Evolutionary conservation across 2,888 invertebrate species (phyloP).

Genomic region (Aphidius colemani): DNA sequence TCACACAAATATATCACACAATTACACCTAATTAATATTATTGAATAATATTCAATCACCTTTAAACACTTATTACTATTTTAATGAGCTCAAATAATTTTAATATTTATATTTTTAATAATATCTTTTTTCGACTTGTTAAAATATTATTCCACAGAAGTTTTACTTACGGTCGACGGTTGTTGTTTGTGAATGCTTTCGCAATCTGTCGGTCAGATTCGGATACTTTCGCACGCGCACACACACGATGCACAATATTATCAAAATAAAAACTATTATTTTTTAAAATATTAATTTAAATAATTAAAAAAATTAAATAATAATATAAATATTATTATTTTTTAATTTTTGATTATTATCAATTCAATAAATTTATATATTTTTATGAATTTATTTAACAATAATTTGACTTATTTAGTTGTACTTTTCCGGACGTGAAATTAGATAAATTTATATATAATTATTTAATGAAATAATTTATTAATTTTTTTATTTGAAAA

Average conservation of each 20-base stretch:
- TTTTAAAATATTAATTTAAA: slow-evolving; percentile 23
- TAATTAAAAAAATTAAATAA: not conserved
- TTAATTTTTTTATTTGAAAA: no score
- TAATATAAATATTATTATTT: not conserved
- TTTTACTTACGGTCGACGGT: slow-evolving; percentile 63
- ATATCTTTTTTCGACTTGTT: not conserved
- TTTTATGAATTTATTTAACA: slow-evolving; percentile 14
- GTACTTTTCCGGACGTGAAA: slow-evolving; percentile 38
- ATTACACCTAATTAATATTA: slow-evolving; percentile 29
- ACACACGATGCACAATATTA: slow-evolving; percentile 43
- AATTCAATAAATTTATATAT: not conserved
- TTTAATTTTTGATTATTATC: not conserved
- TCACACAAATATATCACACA: not conserved
- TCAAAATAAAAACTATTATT: slow-evolving; percentile 45
- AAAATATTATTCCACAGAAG: slow-evolving; percentile 45
- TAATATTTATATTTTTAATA: not conserved
- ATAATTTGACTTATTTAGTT: slow-evolving; percentile 40
- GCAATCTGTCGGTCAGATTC: slow-evolving; percentile 57
- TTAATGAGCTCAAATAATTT: not conserved
- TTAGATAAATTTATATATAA: slow-evolving; percentile 31
- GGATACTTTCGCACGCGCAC: slow-evolving; percentile 55
- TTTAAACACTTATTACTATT: slow-evolving; percentile 27
- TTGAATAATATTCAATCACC: slow-evolving; percentile 28
- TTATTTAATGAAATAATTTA: no score
- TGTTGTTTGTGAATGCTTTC: slow-evolving; percentile 62